phyloP scores from a whole-genome alignment of 2,888 invertebrate genomes.

The Synergus laeviventris region DNA sequence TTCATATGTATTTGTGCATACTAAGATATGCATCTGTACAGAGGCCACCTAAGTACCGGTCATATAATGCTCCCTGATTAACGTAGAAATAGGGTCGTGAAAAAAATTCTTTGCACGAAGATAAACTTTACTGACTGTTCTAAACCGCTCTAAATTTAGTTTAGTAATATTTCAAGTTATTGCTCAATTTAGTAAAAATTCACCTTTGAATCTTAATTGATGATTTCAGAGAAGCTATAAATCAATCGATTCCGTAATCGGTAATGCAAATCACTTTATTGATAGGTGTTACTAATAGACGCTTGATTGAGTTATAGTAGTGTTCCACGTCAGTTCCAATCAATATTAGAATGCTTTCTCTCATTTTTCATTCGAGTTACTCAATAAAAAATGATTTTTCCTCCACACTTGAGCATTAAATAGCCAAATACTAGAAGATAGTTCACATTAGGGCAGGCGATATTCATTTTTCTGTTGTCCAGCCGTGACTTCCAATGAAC shows the following conservation, averaged over 20 bases:
- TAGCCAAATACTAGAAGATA: not conserved
- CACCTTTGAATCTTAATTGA: not conserved
- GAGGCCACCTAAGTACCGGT: constrained; percentile 24
- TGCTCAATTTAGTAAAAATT: too few species aligned
- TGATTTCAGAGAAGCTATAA: not conserved
- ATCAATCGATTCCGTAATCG: not conserved
- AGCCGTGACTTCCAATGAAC: not conserved
- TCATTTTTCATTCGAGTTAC: not conserved
- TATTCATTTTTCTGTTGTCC: constrained; percentile 9
- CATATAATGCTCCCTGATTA: constrained; percentile 47
- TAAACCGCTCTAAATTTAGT: not conserved
- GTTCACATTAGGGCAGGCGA: not conserved
- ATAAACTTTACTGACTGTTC: not conserved
- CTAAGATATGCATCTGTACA: constrained; percentile 29
- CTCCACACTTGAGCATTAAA: not conserved
- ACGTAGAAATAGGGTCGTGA: constrained; percentile 53
- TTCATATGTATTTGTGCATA: constrained; percentile 22
- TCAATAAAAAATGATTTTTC: not conserved
- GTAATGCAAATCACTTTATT: constrained; percentile 2
- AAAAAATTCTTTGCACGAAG: constrained; percentile 41
- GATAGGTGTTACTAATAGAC: not conserved
- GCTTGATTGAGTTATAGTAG: not conserved
- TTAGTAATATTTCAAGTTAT: not conserved
- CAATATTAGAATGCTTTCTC: constrained; percentile 9
- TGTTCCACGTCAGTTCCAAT: not conserved